Base-by-base conservation (phyloP, 2,113 vertebrate genomes). In the Melanerpes formicivorus region DNA sequence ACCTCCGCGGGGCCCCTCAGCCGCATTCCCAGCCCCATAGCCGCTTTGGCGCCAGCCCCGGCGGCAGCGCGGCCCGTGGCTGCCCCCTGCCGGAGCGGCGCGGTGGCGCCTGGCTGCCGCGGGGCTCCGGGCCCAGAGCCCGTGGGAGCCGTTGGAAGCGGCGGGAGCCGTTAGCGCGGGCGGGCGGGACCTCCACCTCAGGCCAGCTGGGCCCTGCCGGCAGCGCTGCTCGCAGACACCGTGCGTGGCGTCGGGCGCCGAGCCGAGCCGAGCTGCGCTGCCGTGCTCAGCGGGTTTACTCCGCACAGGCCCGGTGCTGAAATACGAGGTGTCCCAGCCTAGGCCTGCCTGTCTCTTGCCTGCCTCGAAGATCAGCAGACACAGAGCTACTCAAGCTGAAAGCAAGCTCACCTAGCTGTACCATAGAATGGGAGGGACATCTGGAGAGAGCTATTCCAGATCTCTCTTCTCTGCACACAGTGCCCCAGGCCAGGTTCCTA, bases 271-370 rank as follows among this genome's bases (percentile, higher is more conserved):
- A 18, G 40, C 3, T 3, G 55, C 10, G 62, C 22, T 4, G 2
- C 3, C 44, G 1, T 1, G 2, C 27, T 25, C 12, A 3, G 27
- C 7, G 3, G 13, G 34, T 17, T 17, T 37, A 0, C 54, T 5
- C n/a, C 55, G 30, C 19, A 5, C 17, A 6, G 17, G 21, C 48
- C 50, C 29, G 25, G 1, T 2, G 32, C 5, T 8, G 27, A 30
- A 32, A 6, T 6, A 6, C 5, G 30, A 16, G n/a, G 48, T 6
- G 82, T 14, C 66, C 32, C 25, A 6, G 25, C 58, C 10, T 44
- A 2, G 71, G 2, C 26, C 56, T 9, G 17, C 5, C 60, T 3
- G 9, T 6, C 54, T 22, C 74, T 29, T 2, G 3, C 42, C 11
- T 13, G 18, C 32, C 44, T 21, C 56, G 9, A 9, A 10, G 29